Conservation (phyloP, 1,140 invertebrate genomes). For the Drosophila mauritiana region DNA sequence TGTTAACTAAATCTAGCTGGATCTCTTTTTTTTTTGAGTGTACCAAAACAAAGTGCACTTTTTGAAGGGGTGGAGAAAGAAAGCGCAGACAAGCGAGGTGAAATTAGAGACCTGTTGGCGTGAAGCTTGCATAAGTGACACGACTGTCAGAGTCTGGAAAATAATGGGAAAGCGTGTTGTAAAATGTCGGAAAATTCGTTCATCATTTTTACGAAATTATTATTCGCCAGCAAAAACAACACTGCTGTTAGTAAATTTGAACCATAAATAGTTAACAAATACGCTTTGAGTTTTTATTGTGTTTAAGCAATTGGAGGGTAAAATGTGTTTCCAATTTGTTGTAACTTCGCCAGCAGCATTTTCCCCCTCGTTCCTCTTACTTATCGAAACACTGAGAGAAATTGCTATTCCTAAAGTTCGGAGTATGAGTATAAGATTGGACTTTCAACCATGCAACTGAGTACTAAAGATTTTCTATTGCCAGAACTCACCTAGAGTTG, state of each 20-base stretch:
- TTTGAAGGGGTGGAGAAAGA: background rate
- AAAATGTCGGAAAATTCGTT: background rate
- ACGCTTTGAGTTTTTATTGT: slow-evolving; percentile 56
- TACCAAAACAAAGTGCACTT: background rate
- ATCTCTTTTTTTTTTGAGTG: background rate
- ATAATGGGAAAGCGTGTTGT: too few relatives aligned
- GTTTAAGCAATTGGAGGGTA: slow-evolving; percentile 81
- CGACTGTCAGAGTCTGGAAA: slow-evolving; percentile 29
- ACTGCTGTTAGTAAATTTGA: too few relatives aligned
- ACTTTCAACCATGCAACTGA: too few relatives aligned
- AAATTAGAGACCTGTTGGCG: slow-evolving; percentile 75
- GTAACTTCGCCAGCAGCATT: slow-evolving; percentile 53
- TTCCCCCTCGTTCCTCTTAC: slow-evolving; percentile 31
- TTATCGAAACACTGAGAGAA: slow-evolving; percentile 15
- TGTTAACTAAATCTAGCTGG: too few relatives aligned
- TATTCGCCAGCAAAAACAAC: too few relatives aligned
- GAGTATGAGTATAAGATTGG: too few relatives aligned
- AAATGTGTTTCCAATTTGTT: slow-evolving; percentile 82
- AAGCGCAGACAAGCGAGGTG: slow-evolving; percentile 35
- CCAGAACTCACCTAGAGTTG: background rate
- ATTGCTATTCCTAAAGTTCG: background rate
- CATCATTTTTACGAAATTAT: too few relatives aligned
- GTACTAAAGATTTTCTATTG: background rate
- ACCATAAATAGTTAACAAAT: background rate
- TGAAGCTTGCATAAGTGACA: slow-evolving; percentile 61